Conservation (phyloP, 2,888 invertebrate genomes). For the Cordilura impudica region DNA sequence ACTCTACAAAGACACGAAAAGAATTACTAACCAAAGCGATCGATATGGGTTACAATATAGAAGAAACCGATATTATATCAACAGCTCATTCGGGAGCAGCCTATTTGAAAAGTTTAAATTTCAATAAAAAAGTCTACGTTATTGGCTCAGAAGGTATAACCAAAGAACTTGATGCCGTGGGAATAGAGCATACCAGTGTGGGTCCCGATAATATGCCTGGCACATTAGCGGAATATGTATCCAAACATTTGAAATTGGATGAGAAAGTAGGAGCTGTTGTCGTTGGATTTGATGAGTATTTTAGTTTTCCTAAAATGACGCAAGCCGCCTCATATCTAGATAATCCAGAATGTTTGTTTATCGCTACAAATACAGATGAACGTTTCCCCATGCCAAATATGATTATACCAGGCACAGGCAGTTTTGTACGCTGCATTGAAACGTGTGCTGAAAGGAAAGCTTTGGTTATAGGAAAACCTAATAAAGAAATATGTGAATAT, state of each 20-base stretch:
- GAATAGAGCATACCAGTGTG: constrained; percentile 85
- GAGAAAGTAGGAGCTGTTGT: constrained; percentile 94
- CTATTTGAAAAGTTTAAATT: constrained; percentile 86
- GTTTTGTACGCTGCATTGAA: constrained; percentile 90
- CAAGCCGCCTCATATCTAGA: constrained; percentile 94
- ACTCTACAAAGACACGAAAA: constrained; percentile 89
- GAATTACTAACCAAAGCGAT: constrained; percentile 88
- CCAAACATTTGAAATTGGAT: constrained; percentile 83
- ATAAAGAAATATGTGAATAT: constrained; percentile 87
- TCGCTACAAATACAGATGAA: constrained; percentile 97
- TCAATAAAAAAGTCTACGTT: constrained; percentile 89
- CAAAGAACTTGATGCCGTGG: constrained; percentile 88
- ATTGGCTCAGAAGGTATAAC: constrained; percentile 90
- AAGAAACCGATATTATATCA: constrained; percentile 87
- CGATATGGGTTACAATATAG: constrained; percentile 85
- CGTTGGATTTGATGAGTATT: constrained; percentile 95
- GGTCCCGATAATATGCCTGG: constrained; percentile 86
- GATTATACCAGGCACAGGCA: constrained; percentile 88
- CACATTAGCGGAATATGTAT: constrained; percentile 77
- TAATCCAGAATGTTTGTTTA: constrained; percentile 87
- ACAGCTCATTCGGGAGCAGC: constrained; percentile 88
- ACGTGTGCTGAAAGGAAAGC: constrained; percentile 89
- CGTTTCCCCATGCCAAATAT: constrained; percentile 88
- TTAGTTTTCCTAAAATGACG: constrained; percentile 93
- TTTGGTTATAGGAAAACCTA: constrained; percentile 93